A percentile compares a stretch with the other conserved stretches of the same genome.
These are phyloP conservation scores for Syrista parreyssii DNA, from an alignment of 2,888 invertebrate genomes.

Conservation along the genomic window DNA sequence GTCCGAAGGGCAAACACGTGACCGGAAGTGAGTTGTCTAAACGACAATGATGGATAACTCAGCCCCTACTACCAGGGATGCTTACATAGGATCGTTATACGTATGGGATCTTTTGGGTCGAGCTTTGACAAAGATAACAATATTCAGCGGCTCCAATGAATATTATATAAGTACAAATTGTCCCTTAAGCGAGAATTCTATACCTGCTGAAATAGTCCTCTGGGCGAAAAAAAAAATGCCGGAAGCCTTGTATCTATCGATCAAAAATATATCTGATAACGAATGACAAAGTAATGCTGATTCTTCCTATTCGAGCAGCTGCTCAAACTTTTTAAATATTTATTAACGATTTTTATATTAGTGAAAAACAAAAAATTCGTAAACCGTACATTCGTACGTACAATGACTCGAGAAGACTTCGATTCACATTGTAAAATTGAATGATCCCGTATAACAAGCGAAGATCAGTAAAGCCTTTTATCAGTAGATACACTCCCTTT, in stretches of 20 bases:
- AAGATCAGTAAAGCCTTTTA: neutral
- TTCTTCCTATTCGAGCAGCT: too few relatives aligned
- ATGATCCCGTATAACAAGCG: neutral
- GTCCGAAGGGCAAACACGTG: neutral
- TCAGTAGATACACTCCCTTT: neutral
- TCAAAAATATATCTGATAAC: neutral
- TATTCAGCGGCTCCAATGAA: too few relatives aligned
- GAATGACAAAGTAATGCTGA: too few relatives aligned
- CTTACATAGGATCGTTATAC: neutral
- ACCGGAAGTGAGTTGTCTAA: neutral
- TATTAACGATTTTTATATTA: too few relatives aligned
- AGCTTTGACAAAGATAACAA: neutral
- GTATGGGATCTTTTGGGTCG: neutral
- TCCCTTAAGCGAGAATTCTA: neutral
- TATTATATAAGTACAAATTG: neutral
- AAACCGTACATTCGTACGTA: neutral
- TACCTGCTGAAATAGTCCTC: neutral
- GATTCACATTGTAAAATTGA: neutral
- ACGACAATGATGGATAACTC: neutral
- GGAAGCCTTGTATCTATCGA: neutral
- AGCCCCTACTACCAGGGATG: neutral
- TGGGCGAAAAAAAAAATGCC: neutral
- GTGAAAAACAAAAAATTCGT: too few relatives aligned
- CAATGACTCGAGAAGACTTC: neutral
- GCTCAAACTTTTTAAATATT: too few relatives aligned